Evolutionary conservation across 1,140 invertebrate species (phyloP), one percentile per base, ranked within the genome.

Genomic region (Coptotermes formosanus): DNA sequence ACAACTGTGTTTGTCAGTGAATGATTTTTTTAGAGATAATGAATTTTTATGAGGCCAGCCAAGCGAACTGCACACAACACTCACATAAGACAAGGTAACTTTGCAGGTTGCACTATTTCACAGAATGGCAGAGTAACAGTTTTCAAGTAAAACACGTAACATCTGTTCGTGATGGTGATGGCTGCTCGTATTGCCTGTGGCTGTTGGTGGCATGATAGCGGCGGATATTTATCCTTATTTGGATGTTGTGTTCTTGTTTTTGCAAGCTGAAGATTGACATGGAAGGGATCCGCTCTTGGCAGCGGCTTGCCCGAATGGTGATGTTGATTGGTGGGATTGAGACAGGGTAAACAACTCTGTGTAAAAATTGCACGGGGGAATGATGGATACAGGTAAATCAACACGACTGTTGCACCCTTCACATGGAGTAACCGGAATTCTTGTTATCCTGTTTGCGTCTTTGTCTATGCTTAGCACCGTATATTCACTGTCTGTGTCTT

Each of bases 331-430:
- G 14, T 75, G 64, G 14, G 64, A 75, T 30, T 75, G 64, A 12
- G 64, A 75, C 64, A 75, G 64, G 64, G 64, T 55, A 19, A 55
- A 1, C 52, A 19, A 21, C 52, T 55, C 52, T 12, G 52, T 75
- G 64, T 75, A 75, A 30, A 38, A 75, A 75, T 75, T 75, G 64
- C 64, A 75, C 64, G 64, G 64, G 64, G n/a, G 30, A 75, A 75
- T 75, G n/a, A 75, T 75, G 64, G 64, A 75, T 30, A 75, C 64
- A 75, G 64, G 64, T 75, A 75, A 75, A n/a, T n/a, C 19, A 75
- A 75, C n/a, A 30, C n/a, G 64, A 75, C n/a, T 75, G 30, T 25
- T 75, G n/a, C 64, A 75, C 64, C 14, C 2, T n/a, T 8, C 2
- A 30, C 64, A 8, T 75, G 64, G 64, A 75, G 64, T 75, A 16